These are phyloP conservation scores for Enhydra lutris DNA, from an alignment of 2,113 vertebrate species.

Conservation along the genomic window DNA sequence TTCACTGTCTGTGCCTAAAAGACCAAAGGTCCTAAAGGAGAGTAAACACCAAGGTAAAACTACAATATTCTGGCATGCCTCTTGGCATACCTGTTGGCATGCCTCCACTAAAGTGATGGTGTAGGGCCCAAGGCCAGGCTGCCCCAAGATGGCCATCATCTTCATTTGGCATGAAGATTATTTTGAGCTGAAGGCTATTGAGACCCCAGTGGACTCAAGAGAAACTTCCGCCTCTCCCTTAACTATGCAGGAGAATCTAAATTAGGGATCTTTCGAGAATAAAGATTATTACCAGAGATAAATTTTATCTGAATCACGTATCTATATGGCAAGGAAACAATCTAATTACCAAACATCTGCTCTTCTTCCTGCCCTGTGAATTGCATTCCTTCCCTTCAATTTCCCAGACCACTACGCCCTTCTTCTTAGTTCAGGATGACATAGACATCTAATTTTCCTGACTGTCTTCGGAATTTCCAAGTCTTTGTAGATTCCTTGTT, in stretches of 20 bases:
- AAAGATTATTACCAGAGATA: neutral
- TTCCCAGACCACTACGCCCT: neutral
- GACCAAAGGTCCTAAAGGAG: neutral
- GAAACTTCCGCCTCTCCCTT: neutral
- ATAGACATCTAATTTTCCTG: neutral
- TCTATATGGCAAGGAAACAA: neutral
- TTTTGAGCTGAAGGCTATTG: neutral
- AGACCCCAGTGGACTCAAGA: neutral
- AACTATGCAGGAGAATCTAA: neutral
- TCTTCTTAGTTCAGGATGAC: neutral
- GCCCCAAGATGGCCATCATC: neutral
- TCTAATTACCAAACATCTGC: neutral
- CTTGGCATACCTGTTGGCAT: neutral
- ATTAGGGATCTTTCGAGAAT: neutral
- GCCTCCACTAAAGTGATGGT: neutral
- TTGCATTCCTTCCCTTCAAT: neutral
- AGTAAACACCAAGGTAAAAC: neutral
- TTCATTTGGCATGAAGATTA: neutral
- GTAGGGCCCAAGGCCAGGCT: neutral
- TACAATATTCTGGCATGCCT: neutral
- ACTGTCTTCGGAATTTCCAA: neutral
- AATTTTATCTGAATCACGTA: neutral
- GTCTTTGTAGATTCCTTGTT: neutral
- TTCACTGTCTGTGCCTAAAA: neutral
- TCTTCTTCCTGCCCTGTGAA: neutral